Percentiles rank a stretch among this genome's conserved stretches.
phyloP scores from a whole-genome alignment of 2,797 vertebrate species.

The Danio choprae region DNA sequence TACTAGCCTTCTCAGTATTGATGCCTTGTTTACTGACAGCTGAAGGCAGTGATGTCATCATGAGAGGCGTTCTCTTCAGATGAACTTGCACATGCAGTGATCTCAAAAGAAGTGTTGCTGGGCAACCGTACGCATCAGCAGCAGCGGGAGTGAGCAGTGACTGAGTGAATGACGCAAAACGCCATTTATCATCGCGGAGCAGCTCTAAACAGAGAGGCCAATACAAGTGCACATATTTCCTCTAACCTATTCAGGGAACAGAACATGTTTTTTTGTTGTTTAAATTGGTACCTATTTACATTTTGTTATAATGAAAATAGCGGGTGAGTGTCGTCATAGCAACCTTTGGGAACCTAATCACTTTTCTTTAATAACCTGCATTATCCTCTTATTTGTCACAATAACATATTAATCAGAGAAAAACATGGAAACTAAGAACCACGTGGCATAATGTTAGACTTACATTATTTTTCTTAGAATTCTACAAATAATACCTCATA shows the following conservation, averaged over 20 bases:
- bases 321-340: constrained; percentile 46
- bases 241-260: constrained; percentile 25
- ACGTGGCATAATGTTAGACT: too few species aligned
- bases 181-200: constrained; percentile 28
- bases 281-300: background rate
- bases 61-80: constrained; percentile 28
- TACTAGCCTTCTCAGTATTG: background rate
- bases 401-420: constrained; percentile 47
- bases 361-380: background rate
- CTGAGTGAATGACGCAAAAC: constrained; percentile 48
- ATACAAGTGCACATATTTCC: constrained; percentile 30
- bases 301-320: background rate
- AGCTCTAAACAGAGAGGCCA: constrained; percentile 26
- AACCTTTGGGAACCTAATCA: constrained; percentile 22
- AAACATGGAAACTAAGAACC: constrained; percentile 36
- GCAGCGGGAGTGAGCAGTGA: constrained; percentile 42
- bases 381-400: constrained; percentile 50
- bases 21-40: background rate
- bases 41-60: constrained; percentile 21
- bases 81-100: constrained; percentile 38
- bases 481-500: too few species aligned
- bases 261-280: background rate
- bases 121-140: constrained; percentile 50
- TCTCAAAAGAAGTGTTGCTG: constrained; percentile 58
- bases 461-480: too few species aligned